A percentile compares a stretch with the other conserved stretches of the same genome.
phyloP scores from a whole-genome alignment of 2,113 vertebrate species.

The Neotoma lepida region DNA sequence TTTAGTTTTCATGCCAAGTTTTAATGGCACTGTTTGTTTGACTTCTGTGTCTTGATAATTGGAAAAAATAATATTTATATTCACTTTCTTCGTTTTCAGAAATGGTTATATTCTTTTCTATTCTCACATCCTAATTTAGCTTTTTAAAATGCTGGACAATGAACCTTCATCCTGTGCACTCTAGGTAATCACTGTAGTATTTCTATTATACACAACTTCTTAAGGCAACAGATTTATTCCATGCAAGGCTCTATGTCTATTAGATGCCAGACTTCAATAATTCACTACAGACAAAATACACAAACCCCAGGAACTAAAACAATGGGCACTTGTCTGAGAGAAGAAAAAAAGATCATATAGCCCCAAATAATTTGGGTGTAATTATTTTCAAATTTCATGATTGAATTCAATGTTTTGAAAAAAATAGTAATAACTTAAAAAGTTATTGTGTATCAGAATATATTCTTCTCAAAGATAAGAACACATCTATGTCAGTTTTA shows the following conservation, averaged over 20 bases:
- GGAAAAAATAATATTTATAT: conserved; percentile 18
- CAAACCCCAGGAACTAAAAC: background rate
- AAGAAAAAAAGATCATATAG: background rate
- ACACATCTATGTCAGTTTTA: background rate
- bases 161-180: background rate
- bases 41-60: background rate
- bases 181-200: background rate
- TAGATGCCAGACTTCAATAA: background rate
- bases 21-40: conserved; percentile 20
- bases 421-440: background rate
- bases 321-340: background rate
- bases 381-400: background rate
- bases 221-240: background rate
- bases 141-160: background rate
- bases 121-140: background rate
- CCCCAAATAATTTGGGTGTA: background rate
- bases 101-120: background rate
- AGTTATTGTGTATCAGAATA: background rate
- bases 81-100: background rate
- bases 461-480: background rate
- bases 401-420: background rate
- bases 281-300: background rate
- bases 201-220: too few species aligned
- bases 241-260: background rate
- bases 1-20: conserved; percentile 51